Base-by-base conservation (phyloP, 1,140 invertebrate species). In the Choristoneura fumiferana region DNA sequence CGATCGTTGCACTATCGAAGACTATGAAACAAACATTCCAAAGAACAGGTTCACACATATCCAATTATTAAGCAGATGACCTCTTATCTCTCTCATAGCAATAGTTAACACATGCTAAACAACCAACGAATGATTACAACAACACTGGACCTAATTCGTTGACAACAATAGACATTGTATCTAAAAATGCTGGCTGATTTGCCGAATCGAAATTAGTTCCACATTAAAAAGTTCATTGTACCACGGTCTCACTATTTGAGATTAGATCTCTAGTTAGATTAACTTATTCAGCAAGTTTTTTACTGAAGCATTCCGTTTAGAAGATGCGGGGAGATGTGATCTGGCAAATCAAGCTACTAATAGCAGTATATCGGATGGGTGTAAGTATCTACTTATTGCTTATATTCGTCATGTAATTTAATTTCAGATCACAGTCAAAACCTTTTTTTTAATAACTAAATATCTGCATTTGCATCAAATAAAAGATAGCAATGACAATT, bases 221-320 rank as follows among this genome's bases (percentile, higher is more conserved):
- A 54, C 39, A 43, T 54, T 39, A 58, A 49, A 49, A 17, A 58
- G 56, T 49, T 53, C 54, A 63, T 55, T 56, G 61, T 63, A 52
- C 56, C 54, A 36, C 54, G 35, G 29, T 38, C 29, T 54, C 29
- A n/a, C 29, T 45, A 49, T 49, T 49, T 49, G n/a, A 63, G 61
- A 63, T 63, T 22, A 63, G 58, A 63, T 58, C 57, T 58, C 54
- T 39, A 63, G 58, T 49, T 55, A 58, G 49, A 58, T 63, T 63
- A 63, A 53, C 17, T 62, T 22, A 52, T 57, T 59, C 12, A 22
- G 56, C 29, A 6, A 49, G 43, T 33, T 49, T 49, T 49, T 49
- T 49, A 29, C 18, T 49, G 12, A 49, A n/a, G 10, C 22, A 29
- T 29, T 29, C 22, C 22, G 22, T 29, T 29, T 29, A 29, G 22